These are phyloP conservation scores for Mizuhopecten yessoensis DNA, from an alignment of 1,140 invertebrate genomes.

Conservation along the genomic window DNA sequence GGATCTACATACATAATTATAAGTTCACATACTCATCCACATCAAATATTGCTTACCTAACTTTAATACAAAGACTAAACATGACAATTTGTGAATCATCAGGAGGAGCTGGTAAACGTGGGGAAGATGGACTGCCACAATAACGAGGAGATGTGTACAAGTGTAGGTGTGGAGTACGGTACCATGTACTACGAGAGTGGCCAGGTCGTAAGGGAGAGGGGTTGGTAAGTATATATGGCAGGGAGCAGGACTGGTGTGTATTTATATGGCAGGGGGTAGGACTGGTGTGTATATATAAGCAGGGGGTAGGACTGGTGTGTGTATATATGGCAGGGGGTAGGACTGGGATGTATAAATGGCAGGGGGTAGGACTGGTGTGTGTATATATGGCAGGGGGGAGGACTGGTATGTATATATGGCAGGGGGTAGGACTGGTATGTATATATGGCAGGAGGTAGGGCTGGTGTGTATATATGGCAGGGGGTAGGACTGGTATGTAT, in stretches of 20 bases:
- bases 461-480: too few relatives aligned
- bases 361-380: conserved; percentile 7
- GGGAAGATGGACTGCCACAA: conserved; percentile 84
- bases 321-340: not conserved
- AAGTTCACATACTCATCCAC: too few relatives aligned
- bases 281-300: not conserved
- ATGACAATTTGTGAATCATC: conserved; percentile 49
- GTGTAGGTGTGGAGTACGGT: conserved; percentile 83
- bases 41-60: too few relatives aligned
- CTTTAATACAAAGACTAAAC: too few relatives aligned
- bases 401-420: not conserved
- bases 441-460: too few relatives aligned
- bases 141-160: conserved; percentile 83
- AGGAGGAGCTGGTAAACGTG: conserved; percentile 86
- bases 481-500: too few relatives aligned
- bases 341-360: not conserved
- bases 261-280: not conserved
- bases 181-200: conserved; percentile 84
- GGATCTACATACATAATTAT: too few relatives aligned
- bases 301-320: not conserved
- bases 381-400: not conserved
- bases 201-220: conserved; percentile 77
- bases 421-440: too few relatives aligned
- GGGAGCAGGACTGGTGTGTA: not conserved
- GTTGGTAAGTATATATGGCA: conserved; percentile 67